A percentile compares a stretch with the other conserved stretches of the same genome.
Evolutionary conservation across 2,888 invertebrate species (phyloP).

Genomic region (Tipula helvola): DNA sequence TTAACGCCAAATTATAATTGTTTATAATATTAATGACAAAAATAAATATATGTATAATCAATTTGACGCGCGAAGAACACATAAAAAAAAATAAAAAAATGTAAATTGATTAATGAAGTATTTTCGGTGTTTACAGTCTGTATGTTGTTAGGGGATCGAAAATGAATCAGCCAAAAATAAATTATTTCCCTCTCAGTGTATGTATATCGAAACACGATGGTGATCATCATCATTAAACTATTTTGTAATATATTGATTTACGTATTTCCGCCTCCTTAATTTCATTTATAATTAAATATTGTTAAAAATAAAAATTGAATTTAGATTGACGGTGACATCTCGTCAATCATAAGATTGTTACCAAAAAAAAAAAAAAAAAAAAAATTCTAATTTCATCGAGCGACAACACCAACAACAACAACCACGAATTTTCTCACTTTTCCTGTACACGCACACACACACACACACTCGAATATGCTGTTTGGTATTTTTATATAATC

Average conservation of each 20-base stretch:
- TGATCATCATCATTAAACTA: not conserved
- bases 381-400: not conserved
- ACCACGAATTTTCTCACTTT: not conserved
- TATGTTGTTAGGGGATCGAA: not conserved
- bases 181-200: not conserved
- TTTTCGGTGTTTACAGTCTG: not conserved
- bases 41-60: not conserved
- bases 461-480: not conserved
- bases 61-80: slow-evolving; percentile 4
- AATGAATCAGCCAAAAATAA: slow-evolving; percentile 4
- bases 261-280: slow-evolving; percentile 4
- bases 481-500: not conserved
- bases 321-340: slow-evolving; percentile 6
- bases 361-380: not conserved
- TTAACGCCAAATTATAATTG: not conserved
- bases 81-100: not conserved
- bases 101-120: not conserved
- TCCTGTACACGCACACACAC: not conserved
- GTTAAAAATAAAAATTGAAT: not conserved
- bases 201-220: not conserved
- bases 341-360: slow-evolving; percentile 8
- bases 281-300: slow-evolving; percentile 4
- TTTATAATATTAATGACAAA: slow-evolving; percentile 4
- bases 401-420: not conserved
- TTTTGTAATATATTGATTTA: not conserved